phyloP scores from a whole-genome alignment of 2,113 vertebrate genomes.

The Aepyceros melampus region DNA sequence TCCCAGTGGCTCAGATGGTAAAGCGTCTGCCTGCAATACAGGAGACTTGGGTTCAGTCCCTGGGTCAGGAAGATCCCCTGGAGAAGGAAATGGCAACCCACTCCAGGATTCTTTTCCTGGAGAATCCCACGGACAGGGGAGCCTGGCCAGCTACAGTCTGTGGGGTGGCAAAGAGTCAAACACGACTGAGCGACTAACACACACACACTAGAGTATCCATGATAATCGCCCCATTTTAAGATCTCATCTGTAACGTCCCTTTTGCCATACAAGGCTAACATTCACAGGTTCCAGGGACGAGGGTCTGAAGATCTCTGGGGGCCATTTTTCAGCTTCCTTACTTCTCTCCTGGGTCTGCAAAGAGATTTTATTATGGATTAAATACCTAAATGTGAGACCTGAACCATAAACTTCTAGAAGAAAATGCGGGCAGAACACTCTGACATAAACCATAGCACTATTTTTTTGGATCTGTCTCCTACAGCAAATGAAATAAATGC shows the following conservation, averaged over 20 bases:
- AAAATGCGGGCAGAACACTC: not conserved
- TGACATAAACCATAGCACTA: not conserved
- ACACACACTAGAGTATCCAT: not conserved
- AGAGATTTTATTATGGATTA: not conserved
- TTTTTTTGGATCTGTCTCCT: not conserved
- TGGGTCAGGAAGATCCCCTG: not conserved
- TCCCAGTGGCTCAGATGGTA: not conserved
- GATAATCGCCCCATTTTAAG: not conserved
- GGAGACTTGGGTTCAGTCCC: not conserved
- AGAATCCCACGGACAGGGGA: rapidly evolving
- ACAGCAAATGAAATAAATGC: not conserved
- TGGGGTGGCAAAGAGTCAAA: not conserved
- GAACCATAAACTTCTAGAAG: not conserved
- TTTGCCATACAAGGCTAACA: not conserved
- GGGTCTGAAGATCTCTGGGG: too few species aligned
- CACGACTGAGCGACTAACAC: not conserved
- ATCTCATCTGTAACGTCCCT: too few species aligned
- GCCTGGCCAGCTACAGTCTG: not conserved
- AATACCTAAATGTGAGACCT: not conserved
- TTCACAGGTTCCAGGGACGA: not conserved
- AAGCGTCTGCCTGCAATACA: not conserved
- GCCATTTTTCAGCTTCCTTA: not conserved
- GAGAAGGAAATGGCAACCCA: not conserved
- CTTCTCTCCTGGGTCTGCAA: not conserved
- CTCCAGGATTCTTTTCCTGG: not conserved